phyloP scores from a whole-genome alignment of 2,888 invertebrate genomes.

The Brachypalpus laphriformis region DNA sequence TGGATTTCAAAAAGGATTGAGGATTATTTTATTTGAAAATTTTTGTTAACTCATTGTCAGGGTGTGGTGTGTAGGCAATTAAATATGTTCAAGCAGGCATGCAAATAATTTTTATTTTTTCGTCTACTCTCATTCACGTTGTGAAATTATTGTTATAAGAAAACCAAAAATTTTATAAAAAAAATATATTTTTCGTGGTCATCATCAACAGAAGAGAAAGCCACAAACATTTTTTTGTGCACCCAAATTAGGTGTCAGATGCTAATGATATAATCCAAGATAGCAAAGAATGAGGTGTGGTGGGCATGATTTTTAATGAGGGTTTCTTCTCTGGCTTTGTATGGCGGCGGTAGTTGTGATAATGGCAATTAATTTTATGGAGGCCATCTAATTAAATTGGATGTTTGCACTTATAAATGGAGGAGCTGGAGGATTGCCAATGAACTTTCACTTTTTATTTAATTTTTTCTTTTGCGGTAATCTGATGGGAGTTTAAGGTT shows the following conservation, averaged over 20 bases:
- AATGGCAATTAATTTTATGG: constrained; percentile 42
- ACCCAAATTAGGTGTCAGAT: constrained; percentile 45
- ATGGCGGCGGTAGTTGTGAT: constrained; percentile 31
- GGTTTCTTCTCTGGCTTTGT: constrained; percentile 21
- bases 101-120: constrained; percentile 31
- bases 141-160: constrained; percentile 44
- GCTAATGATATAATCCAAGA: constrained; percentile 39
- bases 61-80: constrained; percentile 25
- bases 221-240: not conserved
- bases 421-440: not conserved
- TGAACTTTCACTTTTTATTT: constrained; percentile 13
- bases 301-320: constrained; percentile 45
- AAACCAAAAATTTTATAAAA: not conserved
- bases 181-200: not conserved
- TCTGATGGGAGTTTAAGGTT: constrained; percentile 1
- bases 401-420: constrained; percentile 40
- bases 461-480: not conserved
- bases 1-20: constrained; percentile 51
- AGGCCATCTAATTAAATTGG: constrained; percentile 35
- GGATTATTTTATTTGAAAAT: constrained; percentile 13
- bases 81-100: constrained; percentile 49
- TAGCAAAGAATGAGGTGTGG: not conserved
- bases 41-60: not conserved
- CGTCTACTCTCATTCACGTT: constrained; percentile 7
- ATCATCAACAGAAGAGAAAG: not conserved